These are phyloP conservation scores for Cynocephalus volans DNA, from an alignment of 2,113 vertebrate species.

Conservation along the genomic window DNA sequence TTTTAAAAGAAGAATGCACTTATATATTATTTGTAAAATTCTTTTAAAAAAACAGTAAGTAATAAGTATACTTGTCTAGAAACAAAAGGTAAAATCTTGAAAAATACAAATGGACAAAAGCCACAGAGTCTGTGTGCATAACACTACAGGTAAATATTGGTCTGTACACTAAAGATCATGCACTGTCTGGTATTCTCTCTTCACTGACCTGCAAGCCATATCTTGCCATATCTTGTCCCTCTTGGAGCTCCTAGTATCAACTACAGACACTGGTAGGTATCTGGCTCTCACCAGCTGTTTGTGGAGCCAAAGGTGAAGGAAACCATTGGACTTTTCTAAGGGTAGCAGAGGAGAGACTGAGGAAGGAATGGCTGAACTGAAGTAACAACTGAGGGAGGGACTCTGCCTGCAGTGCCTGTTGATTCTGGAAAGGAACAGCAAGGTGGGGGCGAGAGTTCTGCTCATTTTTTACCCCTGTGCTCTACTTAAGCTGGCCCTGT, in stretches of 20 bases:
- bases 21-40: background rate
- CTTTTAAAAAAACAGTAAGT: background rate
- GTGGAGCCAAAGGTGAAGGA: background rate
- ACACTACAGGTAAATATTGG: background rate
- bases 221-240: rapidly evolving
- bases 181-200: background rate
- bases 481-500: background rate
- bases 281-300: background rate
- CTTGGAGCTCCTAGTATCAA: background rate
- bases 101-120: background rate
- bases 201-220: rapidly evolving
- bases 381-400: background rate
- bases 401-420: background rate
- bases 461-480: background rate
- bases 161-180: background rate
- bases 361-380: background rate
- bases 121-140: background rate
- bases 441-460: background rate
- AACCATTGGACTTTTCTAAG: background rate
- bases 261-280: too few relatives aligned
- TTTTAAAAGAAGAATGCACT: background rate
- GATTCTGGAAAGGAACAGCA: background rate
- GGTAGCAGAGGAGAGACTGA: background rate
- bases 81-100: background rate
- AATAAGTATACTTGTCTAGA: background rate